phyloP scores from a whole-genome alignment of 2,888 invertebrate genomes.

The Noctua comes region DNA sequence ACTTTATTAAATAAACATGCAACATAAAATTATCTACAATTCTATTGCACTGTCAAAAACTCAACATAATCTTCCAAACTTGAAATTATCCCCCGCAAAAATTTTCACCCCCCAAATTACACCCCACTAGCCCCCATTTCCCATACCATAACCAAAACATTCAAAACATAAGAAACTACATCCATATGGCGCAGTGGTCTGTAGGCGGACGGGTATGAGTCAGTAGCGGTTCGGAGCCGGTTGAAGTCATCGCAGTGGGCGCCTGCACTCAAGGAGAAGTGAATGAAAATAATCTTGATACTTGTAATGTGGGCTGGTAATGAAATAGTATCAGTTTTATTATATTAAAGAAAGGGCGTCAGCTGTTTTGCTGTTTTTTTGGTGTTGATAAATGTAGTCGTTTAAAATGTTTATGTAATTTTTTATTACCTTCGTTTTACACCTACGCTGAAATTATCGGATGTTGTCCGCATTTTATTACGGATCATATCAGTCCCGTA shows the following conservation, averaged over 20 bases:
- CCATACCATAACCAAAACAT: neutral
- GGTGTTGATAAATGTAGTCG: slow-evolving; percentile 1
- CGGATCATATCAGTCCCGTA: neutral
- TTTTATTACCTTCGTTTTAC: slow-evolving; percentile 28
- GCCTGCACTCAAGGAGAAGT: slow-evolving; percentile 67
- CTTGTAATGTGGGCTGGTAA: slow-evolving; percentile 54
- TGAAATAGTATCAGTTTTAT: slow-evolving; percentile 22
- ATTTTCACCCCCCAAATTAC: neutral
- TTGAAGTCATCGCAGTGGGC: slow-evolving; percentile 71
- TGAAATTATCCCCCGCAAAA: neutral
- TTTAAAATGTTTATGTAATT: slow-evolving; percentile 23
- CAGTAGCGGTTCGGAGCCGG: slow-evolving; percentile 70
- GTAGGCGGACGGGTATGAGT: slow-evolving; percentile 73
- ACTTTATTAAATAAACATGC: neutral
- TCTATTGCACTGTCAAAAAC: neutral
- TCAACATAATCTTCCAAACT: too few relatives aligned
- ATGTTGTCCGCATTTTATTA: neutral
- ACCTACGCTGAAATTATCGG: neutral
- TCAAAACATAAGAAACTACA: slow-evolving; percentile 30
- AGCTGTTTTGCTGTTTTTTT: slow-evolving; percentile 4
- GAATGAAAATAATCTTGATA: slow-evolving; percentile 55
- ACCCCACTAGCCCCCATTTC: neutral
- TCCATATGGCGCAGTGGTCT: slow-evolving; percentile 56
- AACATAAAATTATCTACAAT: neutral
- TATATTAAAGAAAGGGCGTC: slow-evolving; percentile 38